Evolutionary conservation across 2,888 invertebrate species (phyloP), one percentile per base, ranked within the genome.

Genomic region (Synergus gifuensis): DNA sequence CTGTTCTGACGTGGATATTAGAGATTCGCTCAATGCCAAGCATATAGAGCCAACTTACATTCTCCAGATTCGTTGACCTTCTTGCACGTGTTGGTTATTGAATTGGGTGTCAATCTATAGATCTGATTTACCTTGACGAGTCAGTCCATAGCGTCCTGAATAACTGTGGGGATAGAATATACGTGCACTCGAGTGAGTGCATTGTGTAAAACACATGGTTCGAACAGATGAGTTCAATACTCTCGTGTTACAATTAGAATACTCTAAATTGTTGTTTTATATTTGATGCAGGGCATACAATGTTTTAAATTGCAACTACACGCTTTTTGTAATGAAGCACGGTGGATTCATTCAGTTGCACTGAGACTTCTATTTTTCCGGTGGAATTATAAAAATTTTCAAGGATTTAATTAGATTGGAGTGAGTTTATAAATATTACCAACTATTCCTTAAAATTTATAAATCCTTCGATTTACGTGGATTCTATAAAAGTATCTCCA

Each of bases 1-100:
- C 73, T 78, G 76, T 60, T 82, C 80, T 76, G 69, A 69, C 69
- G 69, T 69, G 69, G 49, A 28, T 49, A 46, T 28, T 28, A 36
- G 18, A 49, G 46, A 69, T 69, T 69, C 36, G 69, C 69, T 36
- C 49, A 46, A 46, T 66, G 42, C 44, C 46, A 46, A 49, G 49
- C 12, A 36, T 49, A 49, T 69, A 69, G 49, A 49, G 18, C 42
- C 66, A 28, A 46, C 16, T 44, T 66, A 28, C 42, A 4, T 66
- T 66, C 18, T 69, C 4, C 14, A 69, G 49, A 69, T 69, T 49
- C 69, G 49, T 69, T 69, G 49, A 69, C 69, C 69, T 69, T 49
- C 16, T 40, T 36, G 16, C 40, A 64, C 64, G n/a, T 40, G 40
- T 36, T 9, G 18, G 69, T 22, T 54, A 16, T 9, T 14, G 14